phyloP scores from a whole-genome alignment of 2,113 vertebrate genomes.

The Aptenodytes patagonicus region DNA sequence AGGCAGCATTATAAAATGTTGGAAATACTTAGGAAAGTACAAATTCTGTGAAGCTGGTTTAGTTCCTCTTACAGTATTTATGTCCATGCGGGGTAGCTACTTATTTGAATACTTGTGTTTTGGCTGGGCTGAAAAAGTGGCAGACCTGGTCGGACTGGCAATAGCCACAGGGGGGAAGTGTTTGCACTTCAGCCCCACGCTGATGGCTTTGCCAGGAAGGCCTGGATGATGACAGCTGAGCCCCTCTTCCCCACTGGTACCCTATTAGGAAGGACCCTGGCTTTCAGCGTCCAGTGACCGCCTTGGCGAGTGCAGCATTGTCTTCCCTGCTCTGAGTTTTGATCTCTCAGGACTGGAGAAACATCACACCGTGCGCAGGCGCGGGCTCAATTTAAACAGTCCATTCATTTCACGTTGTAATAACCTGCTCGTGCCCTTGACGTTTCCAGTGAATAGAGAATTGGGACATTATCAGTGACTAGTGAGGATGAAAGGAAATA shows the following conservation, averaged over 20 bases:
- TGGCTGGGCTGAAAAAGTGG: not conserved
- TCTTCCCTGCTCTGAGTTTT: not conserved
- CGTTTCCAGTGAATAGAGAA: conserved; percentile 38
- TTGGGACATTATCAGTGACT: conserved; percentile 54
- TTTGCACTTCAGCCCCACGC: not conserved
- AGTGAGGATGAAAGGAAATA: conserved; percentile 67
- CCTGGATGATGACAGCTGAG: rapidly evolving
- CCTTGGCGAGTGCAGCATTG: not conserved
- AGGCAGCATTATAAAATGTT: not conserved
- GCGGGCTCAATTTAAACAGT: not conserved
- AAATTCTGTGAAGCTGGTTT: not conserved
- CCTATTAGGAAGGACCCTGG: rapidly evolving
- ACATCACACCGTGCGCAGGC: rapidly evolving
- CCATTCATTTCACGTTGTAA: conserved; percentile 32
- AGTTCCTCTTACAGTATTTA: not conserved
- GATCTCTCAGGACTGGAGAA: not conserved
- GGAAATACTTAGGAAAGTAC: not conserved
- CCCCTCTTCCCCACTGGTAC: not conserved
- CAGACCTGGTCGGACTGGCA: rapidly evolving
- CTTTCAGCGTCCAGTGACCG: not conserved
- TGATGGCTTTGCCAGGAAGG: not conserved
- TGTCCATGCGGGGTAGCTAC: rapidly evolving
- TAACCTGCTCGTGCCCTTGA: conserved; percentile 57
- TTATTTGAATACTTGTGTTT: not conserved
- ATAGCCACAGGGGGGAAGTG: not conserved